Evolutionary conservation across 1,140 invertebrate species (phyloP).

Genomic region (Bombus breviceps): DNA sequence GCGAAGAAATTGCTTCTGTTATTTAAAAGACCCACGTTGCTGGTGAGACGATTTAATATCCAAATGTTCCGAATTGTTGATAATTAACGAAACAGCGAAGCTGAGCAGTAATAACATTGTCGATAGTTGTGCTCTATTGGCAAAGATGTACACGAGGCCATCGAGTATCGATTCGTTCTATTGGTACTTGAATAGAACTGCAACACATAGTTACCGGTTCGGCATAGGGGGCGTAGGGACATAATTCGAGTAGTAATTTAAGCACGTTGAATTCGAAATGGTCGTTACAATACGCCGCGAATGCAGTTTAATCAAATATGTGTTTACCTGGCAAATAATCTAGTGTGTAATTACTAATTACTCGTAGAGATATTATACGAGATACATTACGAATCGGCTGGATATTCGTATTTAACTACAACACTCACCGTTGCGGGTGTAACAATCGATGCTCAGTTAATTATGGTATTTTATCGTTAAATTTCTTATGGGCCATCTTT

Average conservation of each 20-base stretch:
- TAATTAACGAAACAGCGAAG: constrained; percentile 3
- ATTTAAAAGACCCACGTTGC: background rate
- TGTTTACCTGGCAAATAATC: constrained; percentile 53
- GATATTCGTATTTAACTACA: constrained; percentile 27
- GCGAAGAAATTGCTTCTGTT: background rate
- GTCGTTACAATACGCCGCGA: constrained; percentile 53
- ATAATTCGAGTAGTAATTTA: constrained; percentile 57
- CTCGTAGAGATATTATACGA: constrained; percentile 41
- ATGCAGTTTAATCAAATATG: constrained; percentile 60
- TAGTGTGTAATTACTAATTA: constrained; percentile 62
- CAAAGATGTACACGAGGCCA: background rate
- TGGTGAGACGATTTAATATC: background rate
- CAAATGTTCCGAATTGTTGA: background rate
- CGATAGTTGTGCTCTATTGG: background rate
- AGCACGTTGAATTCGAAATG: constrained; percentile 43
- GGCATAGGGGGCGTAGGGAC: background rate
- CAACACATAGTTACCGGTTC: background rate
- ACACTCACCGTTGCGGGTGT: background rate
- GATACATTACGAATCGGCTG: constrained; percentile 9
- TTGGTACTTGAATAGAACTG: constrained; percentile 12
- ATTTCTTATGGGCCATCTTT: background rate
- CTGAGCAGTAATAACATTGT: background rate
- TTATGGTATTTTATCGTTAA: background rate
- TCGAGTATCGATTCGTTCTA: constrained; percentile 11
- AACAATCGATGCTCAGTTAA: background rate